Evolutionary conservation across 2,113 vertebrate genomes (phyloP).

Genomic region (Okapia johnstoni): DNA sequence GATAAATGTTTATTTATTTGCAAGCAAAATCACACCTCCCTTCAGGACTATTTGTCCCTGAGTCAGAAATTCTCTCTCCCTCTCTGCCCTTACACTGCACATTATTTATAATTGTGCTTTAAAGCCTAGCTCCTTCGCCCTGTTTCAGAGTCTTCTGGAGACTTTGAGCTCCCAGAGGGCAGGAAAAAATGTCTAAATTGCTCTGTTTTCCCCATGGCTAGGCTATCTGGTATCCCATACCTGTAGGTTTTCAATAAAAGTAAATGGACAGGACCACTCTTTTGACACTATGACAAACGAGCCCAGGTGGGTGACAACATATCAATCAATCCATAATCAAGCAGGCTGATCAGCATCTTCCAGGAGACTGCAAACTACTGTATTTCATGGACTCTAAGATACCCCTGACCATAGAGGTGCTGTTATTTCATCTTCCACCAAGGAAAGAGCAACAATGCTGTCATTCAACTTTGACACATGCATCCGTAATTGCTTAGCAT

Average conservation of each 20-base stretch:
- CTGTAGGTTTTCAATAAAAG: neutral
- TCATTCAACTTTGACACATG: fast-evolving
- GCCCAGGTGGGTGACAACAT: no score
- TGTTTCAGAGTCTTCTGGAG: neutral
- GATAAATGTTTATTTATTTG: neutral
- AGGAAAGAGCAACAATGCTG: fast-evolving
- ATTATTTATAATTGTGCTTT: neutral
- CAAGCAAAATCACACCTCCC: neutral
- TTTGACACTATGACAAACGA: fast-evolving
- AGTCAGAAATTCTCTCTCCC: neutral
- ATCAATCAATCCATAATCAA: neutral
- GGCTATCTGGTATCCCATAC: neutral
- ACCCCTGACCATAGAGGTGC: fast-evolving
- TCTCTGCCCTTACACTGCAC: neutral
- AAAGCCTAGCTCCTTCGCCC: neutral
- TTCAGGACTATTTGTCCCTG: neutral
- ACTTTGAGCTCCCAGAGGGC: neutral
- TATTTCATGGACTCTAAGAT: neutral
- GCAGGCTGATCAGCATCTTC: neutral
- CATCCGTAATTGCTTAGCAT: neutral
- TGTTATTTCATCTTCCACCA: fast-evolving
- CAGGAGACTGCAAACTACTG: fast-evolving
- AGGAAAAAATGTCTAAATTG: neutral
- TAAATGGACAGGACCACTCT: neutral
- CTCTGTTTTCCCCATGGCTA: neutral